Evolutionary conservation across 2,888 invertebrate genomes (phyloP).

Genomic region (Drosophila suboccidentalis): DNA sequence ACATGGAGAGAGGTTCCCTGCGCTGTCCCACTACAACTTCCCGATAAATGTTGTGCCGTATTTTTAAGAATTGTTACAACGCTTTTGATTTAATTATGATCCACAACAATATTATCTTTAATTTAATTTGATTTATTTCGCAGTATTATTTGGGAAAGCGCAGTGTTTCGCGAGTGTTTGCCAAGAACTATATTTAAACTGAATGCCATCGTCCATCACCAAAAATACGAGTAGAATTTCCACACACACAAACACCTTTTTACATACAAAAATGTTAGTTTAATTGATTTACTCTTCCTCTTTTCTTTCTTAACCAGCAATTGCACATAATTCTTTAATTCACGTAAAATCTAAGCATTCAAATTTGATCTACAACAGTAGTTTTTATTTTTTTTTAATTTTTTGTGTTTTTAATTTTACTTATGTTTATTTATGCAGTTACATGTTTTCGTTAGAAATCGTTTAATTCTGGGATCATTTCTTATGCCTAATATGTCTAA

Average conservation of each 20-base stretch:
- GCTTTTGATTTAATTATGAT: conserved; percentile 41
- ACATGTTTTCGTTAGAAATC: conserved; percentile 27
- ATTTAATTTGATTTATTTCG: conserved; percentile 77
- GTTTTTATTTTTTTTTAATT: conserved; percentile 8
- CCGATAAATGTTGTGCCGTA: conserved; percentile 37
- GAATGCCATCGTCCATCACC: conserved; percentile 58
- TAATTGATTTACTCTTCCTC: conserved; percentile 42
- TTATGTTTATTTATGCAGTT: conserved; percentile 19
- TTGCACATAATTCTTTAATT: conserved; percentile 48
- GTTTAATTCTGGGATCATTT: conserved; percentile 16
- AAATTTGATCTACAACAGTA: not conserved
- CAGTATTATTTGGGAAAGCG: conserved; percentile 83
- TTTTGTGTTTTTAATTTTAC: conserved; percentile 11
- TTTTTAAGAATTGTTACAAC: conserved; percentile 32
- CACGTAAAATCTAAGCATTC: conserved; percentile 42
- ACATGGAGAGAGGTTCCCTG: conserved; percentile 38
- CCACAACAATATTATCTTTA: conserved; percentile 56
- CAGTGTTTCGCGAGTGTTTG: conserved; percentile 82
- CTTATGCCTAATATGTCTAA: conserved; percentile 22
- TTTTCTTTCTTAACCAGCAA: conserved; percentile 44
- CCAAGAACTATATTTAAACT: conserved; percentile 76
- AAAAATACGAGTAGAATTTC: conserved; percentile 64
- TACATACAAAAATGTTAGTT: conserved; percentile 68
- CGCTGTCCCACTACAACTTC: conserved; percentile 45
- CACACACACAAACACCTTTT: conserved; percentile 48